These are phyloP conservation scores for Drosophila yooni DNA, from an alignment of 2,888 invertebrate species.

Conservation along the genomic window DNA sequence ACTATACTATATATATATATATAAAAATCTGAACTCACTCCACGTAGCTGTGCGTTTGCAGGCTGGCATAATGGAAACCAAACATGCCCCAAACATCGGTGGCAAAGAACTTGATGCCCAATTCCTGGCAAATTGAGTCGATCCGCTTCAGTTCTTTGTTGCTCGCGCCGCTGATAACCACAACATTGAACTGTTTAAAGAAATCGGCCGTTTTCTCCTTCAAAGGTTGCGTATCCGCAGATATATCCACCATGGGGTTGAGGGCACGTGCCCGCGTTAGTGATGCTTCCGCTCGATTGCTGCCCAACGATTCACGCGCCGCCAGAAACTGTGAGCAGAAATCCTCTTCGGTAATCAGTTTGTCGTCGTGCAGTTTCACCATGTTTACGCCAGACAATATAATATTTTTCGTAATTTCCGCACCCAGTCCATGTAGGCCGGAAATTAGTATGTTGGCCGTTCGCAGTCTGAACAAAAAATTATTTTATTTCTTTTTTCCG, in stretches of 20 bases:
- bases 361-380: constrained; percentile 93
- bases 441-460: constrained; percentile 94
- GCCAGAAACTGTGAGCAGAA: constrained; percentile 93
- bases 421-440: constrained; percentile 95
- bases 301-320: constrained; percentile 89
- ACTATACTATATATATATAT: neutral
- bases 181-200: constrained; percentile 92
- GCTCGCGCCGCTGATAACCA: constrained; percentile 91
- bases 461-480: constrained; percentile 87
- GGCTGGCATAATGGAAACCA: constrained; percentile 96
- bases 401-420: constrained; percentile 98
- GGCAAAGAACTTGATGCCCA: constrained; percentile 92
- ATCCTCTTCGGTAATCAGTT: constrained; percentile 90
- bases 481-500: neutral
- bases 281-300: constrained; percentile 94
- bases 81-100: constrained; percentile 97
- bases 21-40: constrained; percentile 87
- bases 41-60: constrained; percentile 92
- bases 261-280: constrained; percentile 91
- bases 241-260: constrained; percentile 97
- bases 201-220: constrained; percentile 89
- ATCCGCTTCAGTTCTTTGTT: constrained; percentile 90
- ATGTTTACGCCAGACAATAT: constrained; percentile 96
- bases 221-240: constrained; percentile 88
- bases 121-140: constrained; percentile 90